Percentiles rank a stretch among this genome's conserved stretches.
These are phyloP conservation scores for Lumbricus terrestris DNA, from an alignment of 2,888 invertebrate genomes.

Conservation along the genomic window DNA sequence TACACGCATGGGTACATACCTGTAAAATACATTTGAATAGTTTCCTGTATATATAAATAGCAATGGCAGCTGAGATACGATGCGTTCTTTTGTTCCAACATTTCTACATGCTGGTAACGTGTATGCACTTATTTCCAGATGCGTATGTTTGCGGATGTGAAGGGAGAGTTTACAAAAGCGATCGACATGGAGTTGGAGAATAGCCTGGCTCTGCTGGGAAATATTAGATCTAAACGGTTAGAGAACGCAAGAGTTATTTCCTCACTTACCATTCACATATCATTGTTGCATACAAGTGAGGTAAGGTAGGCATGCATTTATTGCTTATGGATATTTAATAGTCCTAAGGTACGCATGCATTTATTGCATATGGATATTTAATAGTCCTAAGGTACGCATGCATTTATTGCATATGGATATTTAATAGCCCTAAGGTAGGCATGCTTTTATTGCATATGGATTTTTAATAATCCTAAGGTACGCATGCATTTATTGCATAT, in stretches of 20 bases:
- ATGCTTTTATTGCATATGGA: not conserved
- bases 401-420: not conserved
- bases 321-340: not conserved
- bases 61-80: not conserved
- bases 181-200: slow-evolving; percentile 77
- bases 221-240: slow-evolving; percentile 39
- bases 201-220: slow-evolving; percentile 69
- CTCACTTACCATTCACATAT: not conserved
- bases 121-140: slow-evolving; percentile 62
- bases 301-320: not conserved
- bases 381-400: not conserved
- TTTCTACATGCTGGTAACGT: not conserved
- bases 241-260: not conserved
- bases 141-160: slow-evolving; percentile 82
- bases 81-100: not conserved
- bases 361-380: not conserved
- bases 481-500: no score
- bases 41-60: not conserved
- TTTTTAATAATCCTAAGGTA: not conserved
- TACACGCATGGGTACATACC: no score
- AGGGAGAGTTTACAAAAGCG: slow-evolving; percentile 73
- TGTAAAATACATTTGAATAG: not conserved
- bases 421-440: not conserved
- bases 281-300: not conserved
- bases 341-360: not conserved